A percentile compares a stretch with the other conserved stretches of the same genome.
Conservation (phyloP, 35 echinoderm and acorn worm genomes). For the Ptychodera flava region DNA sequence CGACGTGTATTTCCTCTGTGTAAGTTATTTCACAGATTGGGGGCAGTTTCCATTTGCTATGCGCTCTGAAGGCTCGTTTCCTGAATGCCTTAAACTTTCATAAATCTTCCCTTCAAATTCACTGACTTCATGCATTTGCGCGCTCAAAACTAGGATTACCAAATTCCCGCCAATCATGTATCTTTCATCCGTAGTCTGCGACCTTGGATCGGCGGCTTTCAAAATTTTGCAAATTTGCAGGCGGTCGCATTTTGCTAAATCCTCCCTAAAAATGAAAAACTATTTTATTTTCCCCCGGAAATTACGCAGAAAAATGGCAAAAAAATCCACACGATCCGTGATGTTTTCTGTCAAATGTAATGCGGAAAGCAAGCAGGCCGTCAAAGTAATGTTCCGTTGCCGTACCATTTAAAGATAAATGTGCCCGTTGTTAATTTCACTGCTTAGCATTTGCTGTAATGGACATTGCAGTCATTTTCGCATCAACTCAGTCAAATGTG, state of each 20-base stretch:
- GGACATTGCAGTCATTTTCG: background rate
- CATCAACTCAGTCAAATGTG: background rate
- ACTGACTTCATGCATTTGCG: background rate
- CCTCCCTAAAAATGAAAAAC: too few relatives aligned
- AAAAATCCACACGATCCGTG: too few relatives aligned
- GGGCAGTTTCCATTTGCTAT: background rate
- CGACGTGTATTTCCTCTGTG: background rate
- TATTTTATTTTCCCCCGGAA: too few relatives aligned
- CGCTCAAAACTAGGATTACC: background rate
- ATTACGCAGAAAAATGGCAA: too few relatives aligned
- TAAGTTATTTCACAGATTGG: background rate
- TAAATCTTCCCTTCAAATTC: slow-evolving; percentile 1
- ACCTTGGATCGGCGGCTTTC: too few relatives aligned
- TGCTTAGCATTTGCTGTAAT: background rate
- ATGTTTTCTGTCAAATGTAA: too few relatives aligned
- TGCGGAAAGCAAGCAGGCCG: background rate
- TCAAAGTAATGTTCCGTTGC: background rate
- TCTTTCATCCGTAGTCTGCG: background rate
- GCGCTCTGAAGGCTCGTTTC: background rate
- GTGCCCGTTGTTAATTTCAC: background rate
- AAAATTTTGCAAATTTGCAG: too few relatives aligned
- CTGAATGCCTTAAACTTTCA: slow-evolving; percentile 1
- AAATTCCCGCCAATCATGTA: background rate
- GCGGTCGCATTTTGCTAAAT: too few relatives aligned
- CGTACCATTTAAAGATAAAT: background rate